Base-by-base conservation (phyloP, 2,113 vertebrate species). In the Danionella cerebrum region DNA sequence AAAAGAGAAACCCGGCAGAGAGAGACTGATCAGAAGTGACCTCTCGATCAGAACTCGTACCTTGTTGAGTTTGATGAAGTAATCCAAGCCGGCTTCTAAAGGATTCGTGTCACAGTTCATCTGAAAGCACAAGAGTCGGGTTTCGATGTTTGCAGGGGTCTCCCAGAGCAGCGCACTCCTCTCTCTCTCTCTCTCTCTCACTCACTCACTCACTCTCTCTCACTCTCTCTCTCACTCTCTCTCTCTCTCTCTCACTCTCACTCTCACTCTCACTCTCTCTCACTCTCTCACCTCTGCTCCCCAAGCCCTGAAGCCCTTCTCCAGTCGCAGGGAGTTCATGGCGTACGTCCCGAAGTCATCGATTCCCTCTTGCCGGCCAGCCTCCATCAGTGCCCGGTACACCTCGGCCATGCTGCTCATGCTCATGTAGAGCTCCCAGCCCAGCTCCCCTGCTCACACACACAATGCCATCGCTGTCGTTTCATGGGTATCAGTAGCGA, bases 101-200 rank as follows among this genome's bases (percentile, higher is more conserved):
- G 96, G 94, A 74, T 98, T 95, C 45, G 93, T 98, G 78, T 99
- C 96, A 67, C 93, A 96, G 80, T 99, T 99, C 95, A 99, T 98
- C 96, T 99, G 77, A 70, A 75, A 27, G 76, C 78, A 67, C 5
- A 74, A 11, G 2, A 3, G 73, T 1, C n/a, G n/a, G n/a, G n/a
- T n/a, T n/a, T n/a, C n/a, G n/a, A n/a, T n/a, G n/a, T n/a, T n/a
- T n/a, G n/a, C n/a, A n/a, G n/a, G n/a, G n/a, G n/a, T n/a, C n/a
- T n/a, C n/a, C n/a, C n/a, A n/a, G n/a, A n/a, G n/a, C n/a, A n/a
- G n/a, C n/a, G n/a, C n/a, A n/a, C n/a, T n/a, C n/a, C n/a, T n/a
- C n/a, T n/a, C n/a, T n/a, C n/a, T n/a, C n/a, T n/a, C n/a, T n/a
- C n/a, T n/a, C n/a, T n/a, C n/a, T n/a, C n/a, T n/a, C n/a, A n/a